A percentile compares a stretch with the other conserved stretches of the same genome.
phyloP scores from a whole-genome alignment of 1,140 invertebrate species.

The Brachionus sp. region DNA sequence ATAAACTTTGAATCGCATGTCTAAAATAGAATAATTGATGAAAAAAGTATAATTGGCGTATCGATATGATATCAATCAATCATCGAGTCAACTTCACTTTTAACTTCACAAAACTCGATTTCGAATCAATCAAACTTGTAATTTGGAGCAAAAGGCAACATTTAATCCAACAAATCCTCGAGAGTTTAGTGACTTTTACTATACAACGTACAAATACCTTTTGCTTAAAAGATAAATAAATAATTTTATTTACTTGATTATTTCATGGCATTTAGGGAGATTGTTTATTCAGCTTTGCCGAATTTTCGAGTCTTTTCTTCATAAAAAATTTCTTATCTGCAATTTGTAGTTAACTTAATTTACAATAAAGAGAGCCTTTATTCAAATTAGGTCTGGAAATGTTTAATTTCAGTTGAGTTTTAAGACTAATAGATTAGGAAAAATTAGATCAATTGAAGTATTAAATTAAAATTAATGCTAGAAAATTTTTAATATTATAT shows the following conservation, averaged over 20 bases:
- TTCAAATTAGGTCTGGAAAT: too few species aligned
- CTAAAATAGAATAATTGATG: background rate
- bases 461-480: too few species aligned
- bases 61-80: constrained; percentile 19
- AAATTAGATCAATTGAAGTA: too few species aligned
- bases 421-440: too few species aligned
- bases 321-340: background rate
- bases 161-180: background rate
- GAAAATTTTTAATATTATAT: too few species aligned
- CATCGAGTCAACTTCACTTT: background rate
- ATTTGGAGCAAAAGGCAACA: background rate
- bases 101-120: background rate
- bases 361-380: too few species aligned
- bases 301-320: background rate
- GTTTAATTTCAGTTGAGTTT: too few species aligned
- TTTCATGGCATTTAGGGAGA: background rate
- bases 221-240: background rate
- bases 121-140: constrained; percentile 16
- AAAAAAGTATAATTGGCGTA: constrained; percentile 13
- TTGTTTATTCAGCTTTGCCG: constrained; percentile 24
- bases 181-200: background rate
- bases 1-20: constrained; percentile 22
- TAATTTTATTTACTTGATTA: background rate
- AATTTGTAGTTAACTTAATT: background rate
- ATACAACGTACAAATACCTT: constrained; percentile 1